Evolutionary conservation across 1,140 invertebrate genomes (phyloP), one percentile per base, ranked within the genome.

Genomic region (Drosophila pectinifera): DNA sequence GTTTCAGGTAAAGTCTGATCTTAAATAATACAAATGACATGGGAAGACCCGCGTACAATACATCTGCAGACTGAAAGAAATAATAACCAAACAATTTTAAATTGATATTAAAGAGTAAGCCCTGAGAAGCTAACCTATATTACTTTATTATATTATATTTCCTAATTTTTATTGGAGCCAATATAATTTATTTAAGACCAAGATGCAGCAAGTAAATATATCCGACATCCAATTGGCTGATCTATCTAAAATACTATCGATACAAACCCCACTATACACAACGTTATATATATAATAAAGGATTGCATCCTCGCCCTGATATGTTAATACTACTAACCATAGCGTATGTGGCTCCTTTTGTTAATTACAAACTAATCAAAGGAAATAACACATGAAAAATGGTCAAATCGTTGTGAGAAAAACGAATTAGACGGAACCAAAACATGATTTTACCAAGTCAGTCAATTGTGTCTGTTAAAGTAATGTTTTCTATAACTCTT

Each of bases 301-400:
- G 3, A 41, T 4, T 43, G 41, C 39, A 48, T 28, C 43, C 24
- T 31, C 11, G 14, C 31, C n/a, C 4, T 31, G 31, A 20, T 5
- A 36, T n/a, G 1, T 10, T 16, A 56, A 38, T 38, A 45, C 20
- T 20, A 24, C 22, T 61, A 63, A 84, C 20, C 53, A 8, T 36
- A 55, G 18, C 68, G 53, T 59, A 41, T 39, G 62, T 65, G 84
- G 84, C 84, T 88, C 84, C 84, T 88, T 89, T 89, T 88, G 84
- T 88, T 78, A 81, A 89, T 88, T 88, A 89, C 84, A 88, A 88
- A 88, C 84, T 89, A 89, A 88, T 57, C 63, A 69, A 67, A 18
- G 41, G 54, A 76, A 54, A 8, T 26, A 70, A 67, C 36, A 36
- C 45, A 55, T n/a, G 11, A 45, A 22, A 31, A 53, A 36, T 26